Conservation (phyloP, 2,113 vertebrate genomes). For the Equus quagga region DNA sequence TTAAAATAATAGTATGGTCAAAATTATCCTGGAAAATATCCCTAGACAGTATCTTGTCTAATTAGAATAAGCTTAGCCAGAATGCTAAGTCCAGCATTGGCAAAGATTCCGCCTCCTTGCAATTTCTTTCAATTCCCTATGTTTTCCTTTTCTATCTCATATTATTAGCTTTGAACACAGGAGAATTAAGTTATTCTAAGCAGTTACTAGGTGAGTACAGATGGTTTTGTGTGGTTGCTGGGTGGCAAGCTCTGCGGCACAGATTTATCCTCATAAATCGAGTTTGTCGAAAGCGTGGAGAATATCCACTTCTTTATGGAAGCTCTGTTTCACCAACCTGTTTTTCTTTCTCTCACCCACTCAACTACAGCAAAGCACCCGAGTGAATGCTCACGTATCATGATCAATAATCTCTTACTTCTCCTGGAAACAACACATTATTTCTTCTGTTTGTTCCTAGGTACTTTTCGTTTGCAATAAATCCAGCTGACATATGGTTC, state of each 20-base stretch:
- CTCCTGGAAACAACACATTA: slow-evolving; percentile 59
- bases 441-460: slow-evolving; percentile 78
- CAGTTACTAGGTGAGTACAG: slow-evolving; percentile 47
- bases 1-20: slow-evolving; percentile 4
- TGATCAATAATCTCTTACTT: slow-evolving; percentile 67
- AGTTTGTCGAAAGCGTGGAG: not conserved
- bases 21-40: not conserved
- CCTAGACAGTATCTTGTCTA: not conserved
- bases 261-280: slow-evolving; percentile 52
- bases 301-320: not conserved
- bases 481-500: slow-evolving; percentile 61
- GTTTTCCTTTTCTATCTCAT: not conserved
- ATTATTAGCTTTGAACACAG: slow-evolving; percentile 55
- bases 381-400: slow-evolving; percentile 25
- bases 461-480: slow-evolving; percentile 59
- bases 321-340: not conserved
- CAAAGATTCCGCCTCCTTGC: not conserved
- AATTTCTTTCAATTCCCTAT: slow-evolving; percentile 1
- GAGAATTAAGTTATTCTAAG: slow-evolving; percentile 54
- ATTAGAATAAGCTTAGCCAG: not conserved
- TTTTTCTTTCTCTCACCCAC: slow-evolving; percentile 23
- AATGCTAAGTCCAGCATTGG: not conserved
- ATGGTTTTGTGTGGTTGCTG: slow-evolving; percentile 65
- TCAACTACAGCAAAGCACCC: not conserved
- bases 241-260: slow-evolving; percentile 34